A percentile compares a stretch with the other conserved stretches of the same genome.
Conservation (phyloP, 2,888 invertebrate species). For the Caenorhabditis auriculariae region DNA sequence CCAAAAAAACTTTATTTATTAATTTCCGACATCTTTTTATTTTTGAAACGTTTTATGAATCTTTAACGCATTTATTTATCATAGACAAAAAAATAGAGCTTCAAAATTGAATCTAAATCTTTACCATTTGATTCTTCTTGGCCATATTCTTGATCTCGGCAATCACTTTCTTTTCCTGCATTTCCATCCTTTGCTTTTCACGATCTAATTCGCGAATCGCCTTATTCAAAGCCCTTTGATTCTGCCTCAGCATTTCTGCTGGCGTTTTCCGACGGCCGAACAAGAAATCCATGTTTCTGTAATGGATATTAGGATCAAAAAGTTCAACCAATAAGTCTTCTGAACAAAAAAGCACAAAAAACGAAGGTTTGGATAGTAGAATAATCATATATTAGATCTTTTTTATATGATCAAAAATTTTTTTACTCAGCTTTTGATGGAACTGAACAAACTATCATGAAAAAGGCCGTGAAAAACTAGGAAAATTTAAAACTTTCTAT, state of each 20-base stretch:
- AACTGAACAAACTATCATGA: no score
- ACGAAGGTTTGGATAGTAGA: no score
- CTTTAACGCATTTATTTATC: not conserved
- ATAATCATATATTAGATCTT: no score
- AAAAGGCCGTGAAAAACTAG: no score
- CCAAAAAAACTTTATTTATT: not conserved
- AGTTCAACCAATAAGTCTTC: no score
- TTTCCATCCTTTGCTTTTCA: conserved; percentile 76
- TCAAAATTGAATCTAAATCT: not conserved
- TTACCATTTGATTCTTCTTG: conserved; percentile 96
- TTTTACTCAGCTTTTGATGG: no score
- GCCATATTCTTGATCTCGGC: conserved; percentile 97
- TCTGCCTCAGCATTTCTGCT: conserved; percentile 95
- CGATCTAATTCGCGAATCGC: conserved; percentile 93
- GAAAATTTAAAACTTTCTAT: no score
- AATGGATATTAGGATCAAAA: no score
- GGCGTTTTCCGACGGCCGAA: conserved; percentile 95
- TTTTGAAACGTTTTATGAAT: not conserved
- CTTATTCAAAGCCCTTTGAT: conserved; percentile 94
- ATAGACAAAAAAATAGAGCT: not conserved
- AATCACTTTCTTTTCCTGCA: conserved; percentile 97
- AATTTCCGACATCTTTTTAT: not conserved
- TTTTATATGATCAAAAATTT: no score
- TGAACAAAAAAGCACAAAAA: no score
- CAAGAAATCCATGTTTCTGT: conserved; percentile 71